These are phyloP conservation scores for Micronycteris hirsuta DNA, from an alignment of 2,113 vertebrate species.

Conservation along the genomic window DNA sequence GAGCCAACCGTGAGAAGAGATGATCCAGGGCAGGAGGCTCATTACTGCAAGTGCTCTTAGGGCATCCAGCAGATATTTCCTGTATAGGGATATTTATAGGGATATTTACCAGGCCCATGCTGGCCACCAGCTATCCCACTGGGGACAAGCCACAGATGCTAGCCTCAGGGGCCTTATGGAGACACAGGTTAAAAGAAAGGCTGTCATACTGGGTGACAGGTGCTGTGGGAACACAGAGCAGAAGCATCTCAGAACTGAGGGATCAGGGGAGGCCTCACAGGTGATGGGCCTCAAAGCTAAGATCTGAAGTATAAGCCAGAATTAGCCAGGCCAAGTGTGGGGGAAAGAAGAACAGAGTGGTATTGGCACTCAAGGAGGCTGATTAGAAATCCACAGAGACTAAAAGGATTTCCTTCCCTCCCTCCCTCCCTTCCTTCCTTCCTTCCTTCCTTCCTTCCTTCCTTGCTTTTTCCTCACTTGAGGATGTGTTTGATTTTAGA, in stretches of 20 bases:
- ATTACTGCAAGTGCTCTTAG: not conserved
- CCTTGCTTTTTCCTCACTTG: no score
- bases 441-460: no score
- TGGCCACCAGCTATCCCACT: not conserved
- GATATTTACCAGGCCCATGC: not conserved
- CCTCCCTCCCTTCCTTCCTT: no score
- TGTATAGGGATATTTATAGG: not conserved
- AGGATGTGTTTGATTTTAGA: no score
- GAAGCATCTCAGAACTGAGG: not conserved
- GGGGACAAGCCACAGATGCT: not conserved
- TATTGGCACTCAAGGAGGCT: not conserved
- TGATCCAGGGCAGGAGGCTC: not conserved
- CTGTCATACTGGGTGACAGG: not conserved
- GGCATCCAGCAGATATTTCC: not conserved
- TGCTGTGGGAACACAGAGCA: not conserved
- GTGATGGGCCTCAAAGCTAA: not conserved
- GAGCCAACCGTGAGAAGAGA: not conserved
- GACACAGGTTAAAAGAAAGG: not conserved
- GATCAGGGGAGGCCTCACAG: not conserved
- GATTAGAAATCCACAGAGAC: not conserved
- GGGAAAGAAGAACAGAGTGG: not conserved
- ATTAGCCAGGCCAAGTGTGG: not conserved
- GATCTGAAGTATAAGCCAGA: not conserved
- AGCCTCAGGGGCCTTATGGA: not conserved
- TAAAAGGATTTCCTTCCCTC: not conserved